These are phyloP conservation scores for Pogonocherus hispidulus DNA, from an alignment of 2,888 invertebrate species.

Conservation along the genomic window DNA sequence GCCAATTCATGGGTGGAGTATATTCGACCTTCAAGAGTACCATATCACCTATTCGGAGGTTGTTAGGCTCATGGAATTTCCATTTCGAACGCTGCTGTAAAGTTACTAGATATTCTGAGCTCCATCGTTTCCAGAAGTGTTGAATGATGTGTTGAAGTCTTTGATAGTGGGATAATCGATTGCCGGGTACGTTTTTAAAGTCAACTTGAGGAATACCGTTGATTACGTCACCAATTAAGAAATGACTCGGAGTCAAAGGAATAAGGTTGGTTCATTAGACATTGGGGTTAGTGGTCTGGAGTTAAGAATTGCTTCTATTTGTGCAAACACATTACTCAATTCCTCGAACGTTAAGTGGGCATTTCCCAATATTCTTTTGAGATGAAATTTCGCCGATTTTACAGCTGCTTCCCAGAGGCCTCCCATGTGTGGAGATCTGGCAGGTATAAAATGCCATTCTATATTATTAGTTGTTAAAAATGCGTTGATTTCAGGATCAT, in stretches of 20 bases:
- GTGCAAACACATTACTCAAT: conserved; percentile 13
- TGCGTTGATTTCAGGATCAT: neutral
- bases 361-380: conserved; percentile 22
- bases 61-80: too few species aligned
- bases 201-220: neutral
- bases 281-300: conserved; percentile 12
- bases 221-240: conserved; percentile 10
- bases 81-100: conserved; percentile 4
- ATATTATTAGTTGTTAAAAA: conserved; percentile 22
- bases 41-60: too few species aligned
- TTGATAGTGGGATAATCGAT: neutral
- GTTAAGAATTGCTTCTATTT: conserved; percentile 24
- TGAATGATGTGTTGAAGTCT: neutral
- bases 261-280: conserved; percentile 4
- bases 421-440: conserved; percentile 32
- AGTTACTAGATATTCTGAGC: neutral
- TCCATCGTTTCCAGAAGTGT: conserved; percentile 9
- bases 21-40: too few species aligned
- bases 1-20: too few species aligned
- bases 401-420: conserved; percentile 36
- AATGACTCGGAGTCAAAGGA: conserved; percentile 19
- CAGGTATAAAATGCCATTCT: conserved; percentile 34
- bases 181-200: neutral
- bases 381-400: conserved; percentile 26
- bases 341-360: conserved; percentile 21